phyloP scores from a whole-genome alignment of 2,888 invertebrate genomes.

The Drosophila rellima region DNA sequence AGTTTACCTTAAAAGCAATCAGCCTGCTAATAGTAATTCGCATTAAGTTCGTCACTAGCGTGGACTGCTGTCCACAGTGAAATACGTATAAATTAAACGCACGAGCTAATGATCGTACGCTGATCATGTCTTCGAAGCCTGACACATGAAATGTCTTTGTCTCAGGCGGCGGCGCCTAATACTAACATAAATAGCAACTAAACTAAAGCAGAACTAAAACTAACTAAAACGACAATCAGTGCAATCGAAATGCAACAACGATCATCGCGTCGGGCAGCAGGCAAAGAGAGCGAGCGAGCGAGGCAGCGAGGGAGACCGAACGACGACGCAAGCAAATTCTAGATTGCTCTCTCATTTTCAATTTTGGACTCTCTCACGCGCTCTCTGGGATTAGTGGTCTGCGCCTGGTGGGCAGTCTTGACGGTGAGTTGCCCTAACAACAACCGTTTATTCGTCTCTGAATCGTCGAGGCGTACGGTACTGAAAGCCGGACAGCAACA shows the following conservation, averaged over 20 bases:
- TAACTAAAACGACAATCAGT: slow-evolving; percentile 34
- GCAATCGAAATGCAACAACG: slow-evolving; percentile 56
- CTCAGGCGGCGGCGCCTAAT: slow-evolving; percentile 59
- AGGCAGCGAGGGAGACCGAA: slow-evolving; percentile 21
- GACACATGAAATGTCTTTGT: slow-evolving; percentile 62
- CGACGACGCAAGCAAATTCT: slow-evolving; percentile 37
- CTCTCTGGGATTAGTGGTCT: slow-evolving; percentile 15
- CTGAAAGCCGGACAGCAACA: slow-evolving; percentile 56
- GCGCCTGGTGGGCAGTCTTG: slow-evolving; percentile 58
- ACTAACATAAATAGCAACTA: slow-evolving; percentile 39
- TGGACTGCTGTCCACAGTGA: neutral
- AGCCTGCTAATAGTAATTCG: neutral
- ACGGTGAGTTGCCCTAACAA: slow-evolving; percentile 66
- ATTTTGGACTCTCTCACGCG: slow-evolving; percentile 10
- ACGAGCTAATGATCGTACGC: slow-evolving; percentile 48
- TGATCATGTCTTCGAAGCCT: slow-evolving; percentile 70
- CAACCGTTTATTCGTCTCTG: slow-evolving; percentile 74
- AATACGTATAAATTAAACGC: slow-evolving; percentile 27
- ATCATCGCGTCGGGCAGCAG: slow-evolving; percentile 9
- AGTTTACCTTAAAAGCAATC: slow-evolving; percentile 17
- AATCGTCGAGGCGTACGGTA: slow-evolving; percentile 71
- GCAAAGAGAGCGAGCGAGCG: slow-evolving; percentile 14
- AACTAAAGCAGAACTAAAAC: slow-evolving; percentile 46
- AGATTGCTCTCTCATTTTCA: slow-evolving; percentile 29
- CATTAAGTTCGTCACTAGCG: no score